Evolutionary conservation across 2,113 vertebrate genomes (phyloP), one percentile per base, ranked within the genome.

Genomic region (Gallinago paraguaiae): DNA sequence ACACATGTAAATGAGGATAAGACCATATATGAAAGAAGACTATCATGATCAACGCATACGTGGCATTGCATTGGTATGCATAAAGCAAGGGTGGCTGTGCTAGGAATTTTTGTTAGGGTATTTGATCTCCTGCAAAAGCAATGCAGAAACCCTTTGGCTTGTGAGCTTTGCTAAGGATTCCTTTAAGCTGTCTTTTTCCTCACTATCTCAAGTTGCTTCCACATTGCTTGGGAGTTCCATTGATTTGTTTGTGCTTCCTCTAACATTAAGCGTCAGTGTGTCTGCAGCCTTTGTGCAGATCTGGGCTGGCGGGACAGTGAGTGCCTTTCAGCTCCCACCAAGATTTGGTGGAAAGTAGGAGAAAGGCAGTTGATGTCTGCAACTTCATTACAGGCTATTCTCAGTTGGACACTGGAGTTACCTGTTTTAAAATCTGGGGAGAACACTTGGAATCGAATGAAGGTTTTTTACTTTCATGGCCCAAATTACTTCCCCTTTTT

Each of bases 191-290:
- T 1, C 43, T 77, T 56, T 14, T 92, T 22, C 27, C 18, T 76
- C 9, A 16, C 7, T 77, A 3, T 65, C 8, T 89, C 37, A 87
- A 7, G 53, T 79, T 86, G 24, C 37, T 92, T 79, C 46, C 41
- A 22, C 11, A 3, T 43, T 5, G 6, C 48, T 45, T 75, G 43
- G 35, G n/a, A 82, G 35, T 78, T 18, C 17, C 28, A 4, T 1
- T 63, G 39, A 19, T 64, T 84, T 88, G 23, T 84, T 48, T 31
- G 18, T 85, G 51, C 10, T 39, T 85, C n/a, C 35, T 75, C 20
- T 56, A 41, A 33, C 1, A 2, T n/a, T 33, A 53, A 39, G 45
- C 4, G 4, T 46, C 23, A 20, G 0, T 20, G 13, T 87, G 39
- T 30, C 53, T 89, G 30, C 43, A 41, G 67, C 28, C 72, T 86